Base-by-base conservation (phyloP, 2,113 vertebrate species). In the Psilopogon haemacephalus region DNA sequence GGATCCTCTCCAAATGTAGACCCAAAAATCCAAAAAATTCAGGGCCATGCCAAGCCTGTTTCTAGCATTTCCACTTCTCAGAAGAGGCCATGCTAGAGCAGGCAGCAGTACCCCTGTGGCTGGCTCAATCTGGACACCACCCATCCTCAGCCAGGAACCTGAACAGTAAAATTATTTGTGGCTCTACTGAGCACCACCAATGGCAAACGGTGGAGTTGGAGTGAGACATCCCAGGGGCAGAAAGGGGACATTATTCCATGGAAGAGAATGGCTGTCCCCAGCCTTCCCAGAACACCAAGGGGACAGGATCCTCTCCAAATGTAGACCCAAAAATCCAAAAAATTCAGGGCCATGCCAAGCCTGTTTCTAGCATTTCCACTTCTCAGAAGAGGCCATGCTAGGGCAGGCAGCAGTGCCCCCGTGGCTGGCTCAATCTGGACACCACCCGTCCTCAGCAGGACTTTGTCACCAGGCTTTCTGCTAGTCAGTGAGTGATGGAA, bases 101-200 rank as follows among this genome's bases (percentile, higher is more conserved):
- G n/a, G n/a, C 68, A 63, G 11, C 32, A 77, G 38, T 59, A 69
- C 44, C 50, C 55, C 15, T 60, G 55, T 1, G 1, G 40, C n/a
- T 81, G 73, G 56, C 59, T 77, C 73, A 42, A 60, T 84, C 74
- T 60, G 68, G 79, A 59, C 37, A 35, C 12, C 20, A 3, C 60
- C 52, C 68, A 79, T 76, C 67, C 59, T 70, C 60, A 27, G 48
- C 75, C n/a, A n/a, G n/a, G n/a, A n/a, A 92, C 56, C 65, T 69
- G 72, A 90, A 90, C 82, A 93, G 86, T 75, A 68, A 83, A 86
- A 86, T 93, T 92, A 90, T 93, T 91, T 86, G 78, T 88, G 95
- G 86, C 80, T 82, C 70, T 60, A 6, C 73, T 65, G 73, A 80
- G 73, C 65, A 74, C 33, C 24, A 10, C 1, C 1, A 0, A 46